Base-by-base conservation (phyloP, 2,797 vertebrate genomes). In the Enoplosus armatus region DNA sequence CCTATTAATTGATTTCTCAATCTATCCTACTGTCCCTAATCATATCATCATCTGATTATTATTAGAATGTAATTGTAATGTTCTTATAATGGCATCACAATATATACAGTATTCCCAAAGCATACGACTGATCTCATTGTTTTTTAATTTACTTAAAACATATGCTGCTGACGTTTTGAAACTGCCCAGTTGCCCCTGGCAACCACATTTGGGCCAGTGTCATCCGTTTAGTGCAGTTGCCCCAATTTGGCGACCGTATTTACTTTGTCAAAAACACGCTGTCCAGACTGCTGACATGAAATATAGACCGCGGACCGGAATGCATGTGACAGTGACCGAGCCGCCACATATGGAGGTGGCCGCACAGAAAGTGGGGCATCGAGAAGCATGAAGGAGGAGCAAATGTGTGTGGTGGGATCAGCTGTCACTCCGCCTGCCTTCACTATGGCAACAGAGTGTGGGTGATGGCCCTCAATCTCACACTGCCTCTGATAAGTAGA, bases 401-500 rank as follows among this genome's bases (percentile, higher is more conserved):
- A 74, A 68, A 75, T 69, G 75, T 61, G 73, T 90, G 85, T 59
- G 80, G 79, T 65, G 78, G 83, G 68, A 87, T 80, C 69, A 71
- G 83, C 87, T 83, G 92, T 92, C 93, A 90, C 53, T 77, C 79
- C 15, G 29, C 72, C 85, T 72, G 60, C 76, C 80, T 84, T 90
- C 69, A 75, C 90, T 75, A 91, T 92, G 92, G 87, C 92, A 94
- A 94, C 87, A 82, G 77, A 87, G 83, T 58, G 82, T 64, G 78
- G 78, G 72, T 91, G 91, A 91, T 81, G 88, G 87, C 79, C 72
- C 84, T 92, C 87, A 83, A 88, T 91, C 89, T 92, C 80, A 72
- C 53, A 55, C 80, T 69, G 79, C 56, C 66, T 85, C 64, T 66
- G 89, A 91, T 87, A 86, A 88, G 77, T 69, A 79, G 82, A 85